Percentiles rank a stretch among this genome's conserved stretches.
These are phyloP conservation scores for Myiozetetes cayanensis DNA, from an alignment of 2,113 vertebrate species.

Conservation along the genomic window DNA sequence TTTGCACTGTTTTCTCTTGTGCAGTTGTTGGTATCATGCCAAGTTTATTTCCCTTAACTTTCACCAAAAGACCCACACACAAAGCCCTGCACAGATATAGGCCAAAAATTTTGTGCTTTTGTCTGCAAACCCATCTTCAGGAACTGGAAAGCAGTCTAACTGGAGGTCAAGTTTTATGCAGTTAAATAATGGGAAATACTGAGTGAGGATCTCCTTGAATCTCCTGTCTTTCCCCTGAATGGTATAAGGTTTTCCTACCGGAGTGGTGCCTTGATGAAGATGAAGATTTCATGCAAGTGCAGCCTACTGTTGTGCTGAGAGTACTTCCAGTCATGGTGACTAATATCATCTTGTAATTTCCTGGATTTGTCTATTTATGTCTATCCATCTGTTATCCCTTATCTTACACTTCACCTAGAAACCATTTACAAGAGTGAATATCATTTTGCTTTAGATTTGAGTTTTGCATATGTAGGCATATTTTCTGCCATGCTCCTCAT, in stretches of 20 bases:
- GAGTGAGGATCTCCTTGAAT: neutral
- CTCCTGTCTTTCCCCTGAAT: neutral
- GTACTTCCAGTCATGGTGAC: neutral
- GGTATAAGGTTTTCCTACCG: neutral
- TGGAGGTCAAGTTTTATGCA: neutral
- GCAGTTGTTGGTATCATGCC: neutral
- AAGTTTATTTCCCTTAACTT: neutral
- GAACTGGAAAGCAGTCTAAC: neutral
- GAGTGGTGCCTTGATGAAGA: neutral
- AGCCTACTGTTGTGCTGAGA: neutral
- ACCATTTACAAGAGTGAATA: neutral
- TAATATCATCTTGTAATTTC: neutral
- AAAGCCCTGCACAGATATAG: neutral
- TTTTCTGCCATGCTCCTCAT: neutral
- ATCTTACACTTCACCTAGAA: neutral
- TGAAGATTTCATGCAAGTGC: neutral
- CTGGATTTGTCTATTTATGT: neutral
- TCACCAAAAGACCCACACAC: neutral
- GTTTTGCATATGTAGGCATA: neutral
- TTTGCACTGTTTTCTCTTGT: neutral
- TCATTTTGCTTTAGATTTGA: neutral
- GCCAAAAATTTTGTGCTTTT: neutral
- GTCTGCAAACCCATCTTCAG: neutral
- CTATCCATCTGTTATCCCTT: neutral
- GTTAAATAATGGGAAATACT: neutral